Conservation (phyloP, 2,888 invertebrate species). For the Ellobium chinense region DNA sequence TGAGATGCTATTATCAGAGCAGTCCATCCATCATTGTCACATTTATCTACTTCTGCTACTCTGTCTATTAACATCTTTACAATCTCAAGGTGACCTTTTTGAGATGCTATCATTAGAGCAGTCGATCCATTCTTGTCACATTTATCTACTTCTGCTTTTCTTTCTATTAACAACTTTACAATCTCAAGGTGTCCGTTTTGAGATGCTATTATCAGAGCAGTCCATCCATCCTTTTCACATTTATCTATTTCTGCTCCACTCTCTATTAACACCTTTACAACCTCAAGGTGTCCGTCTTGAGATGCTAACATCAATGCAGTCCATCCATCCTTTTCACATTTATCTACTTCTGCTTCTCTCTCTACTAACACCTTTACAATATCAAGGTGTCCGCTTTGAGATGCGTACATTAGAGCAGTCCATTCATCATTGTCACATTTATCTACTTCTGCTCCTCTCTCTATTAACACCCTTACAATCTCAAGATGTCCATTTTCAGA, state of each 20-base stretch:
- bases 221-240: conserved; percentile 19
- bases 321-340: no score
- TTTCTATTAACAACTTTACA: conserved; percentile 1
- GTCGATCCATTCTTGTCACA: conserved; percentile 32
- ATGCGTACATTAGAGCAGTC: no score
- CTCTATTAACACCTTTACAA: not conserved
- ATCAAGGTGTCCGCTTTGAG: no score
- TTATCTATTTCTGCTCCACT: not conserved
- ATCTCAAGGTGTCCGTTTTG: conserved; percentile 10
- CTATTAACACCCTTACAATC: no score
- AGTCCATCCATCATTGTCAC: conserved; percentile 3
- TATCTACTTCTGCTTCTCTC: no score
- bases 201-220: conserved; percentile 17
- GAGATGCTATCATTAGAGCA: conserved; percentile 31
- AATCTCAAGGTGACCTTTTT: conserved; percentile 2
- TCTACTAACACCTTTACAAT: no score
- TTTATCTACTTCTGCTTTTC: conserved; percentile 9
- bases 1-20: conserved; percentile 21
- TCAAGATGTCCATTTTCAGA: conserved; percentile 19
- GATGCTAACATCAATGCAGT: conserved; percentile 9
- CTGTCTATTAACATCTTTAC: conserved; percentile 17
- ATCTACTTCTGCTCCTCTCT: no score
- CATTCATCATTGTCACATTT: no score
- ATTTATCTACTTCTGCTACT: conserved; percentile 18
- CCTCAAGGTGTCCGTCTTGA: conserved; percentile 6